Evolutionary conservation across 1,140 invertebrate species (phyloP), one percentile per base, ranked within the genome.

Genomic region (Vanessa atalanta): DNA sequence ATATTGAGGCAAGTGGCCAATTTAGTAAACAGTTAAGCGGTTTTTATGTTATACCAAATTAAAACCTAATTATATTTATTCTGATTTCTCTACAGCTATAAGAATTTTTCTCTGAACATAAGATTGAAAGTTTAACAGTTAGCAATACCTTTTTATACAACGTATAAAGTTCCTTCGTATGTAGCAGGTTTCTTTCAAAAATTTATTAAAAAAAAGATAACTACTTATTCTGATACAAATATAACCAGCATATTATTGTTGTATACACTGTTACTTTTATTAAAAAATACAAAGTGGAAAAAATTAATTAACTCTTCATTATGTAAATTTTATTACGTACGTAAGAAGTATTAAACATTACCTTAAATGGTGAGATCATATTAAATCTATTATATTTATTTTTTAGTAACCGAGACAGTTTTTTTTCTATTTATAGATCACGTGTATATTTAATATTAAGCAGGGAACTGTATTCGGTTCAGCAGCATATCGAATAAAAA

Each of bases 1-100:
- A 74, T 77, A 77, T 77, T 50, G 31, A 73, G 72, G 73, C 63
- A 72, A 72, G 68, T 15, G 15, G 26, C 66, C 63, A 65, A 63
- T 70, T 67, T n/a, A 60, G 63, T 9, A 37, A 66, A 72, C 63
- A 53, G 66, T 69, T 69, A 23, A 37, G 26, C 14, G 26, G 14
- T 69, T 47, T 43, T 72, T 15, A 60, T 65, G 60, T 66, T 47
- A 67, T 50, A 47, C 20, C 2, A 67, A 66, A 43, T 67, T 16
- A 48, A 69, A 57, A 57, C 51, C 2, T 8, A 55, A 69, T 57
- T 69, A 69, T 55, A 15, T 67, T 69, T 69, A 69, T 31, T 43
- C 66, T n/a, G 66, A 47, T 69, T 69, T 55, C 43, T 31, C 51
- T 50, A n/a, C 53, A n/a, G 43, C 47, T 57, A 69, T 69, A 53